These are phyloP conservation scores for Cerceris rybyensis DNA, from an alignment of 2,888 invertebrate species.

Conservation along the genomic window DNA sequence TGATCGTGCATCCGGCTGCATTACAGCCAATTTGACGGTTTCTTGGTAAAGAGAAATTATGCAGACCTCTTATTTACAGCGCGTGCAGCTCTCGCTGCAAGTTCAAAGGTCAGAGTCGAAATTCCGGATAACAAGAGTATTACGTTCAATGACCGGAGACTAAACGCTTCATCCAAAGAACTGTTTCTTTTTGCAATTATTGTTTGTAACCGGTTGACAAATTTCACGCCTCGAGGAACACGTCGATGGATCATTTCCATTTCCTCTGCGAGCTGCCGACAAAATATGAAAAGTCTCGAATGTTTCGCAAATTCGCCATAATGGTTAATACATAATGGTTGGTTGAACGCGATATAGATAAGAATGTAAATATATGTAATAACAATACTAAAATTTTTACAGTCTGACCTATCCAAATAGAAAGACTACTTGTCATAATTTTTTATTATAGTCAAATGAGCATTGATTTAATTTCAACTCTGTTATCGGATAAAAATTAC, in stretches of 20 bases:
- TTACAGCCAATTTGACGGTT: neutral
- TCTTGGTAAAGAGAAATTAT: neutral
- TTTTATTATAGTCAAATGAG: too few relatives aligned
- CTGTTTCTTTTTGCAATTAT: neutral
- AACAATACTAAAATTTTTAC: too few relatives aligned
- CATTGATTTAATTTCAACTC: too few relatives aligned
- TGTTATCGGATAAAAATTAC: too few relatives aligned
- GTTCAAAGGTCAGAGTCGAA: neutral
- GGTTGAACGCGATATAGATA: too few relatives aligned
- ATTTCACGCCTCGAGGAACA: constrained; percentile 2
- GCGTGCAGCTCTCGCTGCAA: neutral
- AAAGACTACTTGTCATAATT: too few relatives aligned
- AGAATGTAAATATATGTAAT: too few relatives aligned
- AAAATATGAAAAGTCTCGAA: neutral
- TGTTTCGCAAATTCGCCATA: neutral
- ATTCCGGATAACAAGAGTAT: constrained; percentile 1
- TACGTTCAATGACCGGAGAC: neutral
- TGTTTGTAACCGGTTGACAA: neutral
- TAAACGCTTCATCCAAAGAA: neutral
- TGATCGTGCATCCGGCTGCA: too few relatives aligned
- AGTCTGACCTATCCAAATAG: too few relatives aligned
- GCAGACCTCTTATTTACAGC: neutral
- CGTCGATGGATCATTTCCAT: constrained; percentile 9
- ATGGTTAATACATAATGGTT: too few relatives aligned
- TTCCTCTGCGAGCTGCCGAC: neutral